Percentiles rank a stretch among this genome's conserved stretches.
Evolutionary conservation across 2,797 vertebrate genomes (phyloP).

Genomic region (Sarcoramphus papa): DNA sequence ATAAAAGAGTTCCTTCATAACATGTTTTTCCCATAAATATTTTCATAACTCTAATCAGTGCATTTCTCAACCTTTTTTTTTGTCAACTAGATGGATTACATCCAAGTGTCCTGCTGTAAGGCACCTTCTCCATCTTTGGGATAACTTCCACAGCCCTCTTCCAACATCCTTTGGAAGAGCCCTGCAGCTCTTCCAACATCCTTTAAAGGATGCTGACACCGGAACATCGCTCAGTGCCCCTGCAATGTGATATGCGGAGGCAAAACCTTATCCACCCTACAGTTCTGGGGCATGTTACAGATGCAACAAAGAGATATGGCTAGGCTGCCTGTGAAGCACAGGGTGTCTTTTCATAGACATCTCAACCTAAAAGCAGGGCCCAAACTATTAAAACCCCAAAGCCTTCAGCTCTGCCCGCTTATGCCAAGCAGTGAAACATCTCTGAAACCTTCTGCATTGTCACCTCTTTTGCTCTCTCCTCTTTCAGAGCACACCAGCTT

Average conservation of each 20-base stretch:
- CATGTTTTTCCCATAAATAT: not conserved
- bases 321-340: not conserved
- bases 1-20: not conserved
- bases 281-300: not conserved
- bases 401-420: not conserved
- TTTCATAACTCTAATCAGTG: not conserved
- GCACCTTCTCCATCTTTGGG: not conserved
- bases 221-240: not conserved
- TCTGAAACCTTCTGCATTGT: not conserved
- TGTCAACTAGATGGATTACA: not conserved
- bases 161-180: not conserved
- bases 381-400: not conserved
- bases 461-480: not conserved
- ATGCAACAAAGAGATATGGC: not conserved
- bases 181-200: not conserved
- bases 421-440: rapidly evolving
- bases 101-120: not conserved
- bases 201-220: not conserved
- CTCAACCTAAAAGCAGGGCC: not conserved
- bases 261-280: not conserved
- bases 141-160: not conserved
- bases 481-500: not conserved
- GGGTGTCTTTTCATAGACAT: not conserved
- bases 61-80: not conserved
- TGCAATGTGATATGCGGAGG: not conserved